Percentiles rank a stretch among this genome's conserved stretches.
Evolutionary conservation across 2,888 invertebrate genomes (phyloP).

Genomic region (Sycophila texana): DNA sequence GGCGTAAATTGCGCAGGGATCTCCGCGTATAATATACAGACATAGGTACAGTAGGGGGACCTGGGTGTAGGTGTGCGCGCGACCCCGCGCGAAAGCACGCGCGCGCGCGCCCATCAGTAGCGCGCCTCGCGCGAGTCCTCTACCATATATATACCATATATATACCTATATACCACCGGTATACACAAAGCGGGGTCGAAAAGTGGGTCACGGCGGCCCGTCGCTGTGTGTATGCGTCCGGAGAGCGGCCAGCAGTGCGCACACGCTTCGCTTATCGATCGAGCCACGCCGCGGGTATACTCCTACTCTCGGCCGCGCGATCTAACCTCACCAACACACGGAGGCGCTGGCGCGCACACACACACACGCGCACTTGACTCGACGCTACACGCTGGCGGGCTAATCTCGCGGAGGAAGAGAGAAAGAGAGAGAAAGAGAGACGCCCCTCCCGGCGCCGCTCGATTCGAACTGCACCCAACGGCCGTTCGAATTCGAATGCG

Average conservation of each 20-base stretch:
- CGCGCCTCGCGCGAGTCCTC: background rate
- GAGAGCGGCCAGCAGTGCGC: slow-evolving; percentile 59
- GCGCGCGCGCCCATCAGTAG: slow-evolving; percentile 9
- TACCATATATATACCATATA: background rate
- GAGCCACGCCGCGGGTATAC: slow-evolving; percentile 62
- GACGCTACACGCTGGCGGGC: background rate
- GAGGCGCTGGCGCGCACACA: background rate
- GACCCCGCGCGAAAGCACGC: slow-evolving; percentile 9
- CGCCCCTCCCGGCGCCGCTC: too few species aligned
- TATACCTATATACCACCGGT: background rate
- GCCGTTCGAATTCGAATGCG: slow-evolving; percentile 49
- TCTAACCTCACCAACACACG: slow-evolving; percentile 7
- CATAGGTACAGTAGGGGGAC: too few species aligned
- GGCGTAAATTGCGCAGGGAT: background rate
- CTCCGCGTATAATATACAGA: too few species aligned
- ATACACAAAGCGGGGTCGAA: slow-evolving; percentile 29
- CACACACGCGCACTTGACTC: background rate
- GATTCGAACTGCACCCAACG: background rate
- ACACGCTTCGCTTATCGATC: slow-evolving; percentile 74
- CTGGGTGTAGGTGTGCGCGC: background rate
- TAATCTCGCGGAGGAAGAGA: too few species aligned
- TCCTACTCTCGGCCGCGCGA: slow-evolving; percentile 24
- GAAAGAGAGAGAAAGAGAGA: too few species aligned
- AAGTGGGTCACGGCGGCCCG: slow-evolving; percentile 68
- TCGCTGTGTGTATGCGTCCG: background rate